Conservation (phyloP, 1,140 invertebrate species). For the Drosophila littoralis region DNA sequence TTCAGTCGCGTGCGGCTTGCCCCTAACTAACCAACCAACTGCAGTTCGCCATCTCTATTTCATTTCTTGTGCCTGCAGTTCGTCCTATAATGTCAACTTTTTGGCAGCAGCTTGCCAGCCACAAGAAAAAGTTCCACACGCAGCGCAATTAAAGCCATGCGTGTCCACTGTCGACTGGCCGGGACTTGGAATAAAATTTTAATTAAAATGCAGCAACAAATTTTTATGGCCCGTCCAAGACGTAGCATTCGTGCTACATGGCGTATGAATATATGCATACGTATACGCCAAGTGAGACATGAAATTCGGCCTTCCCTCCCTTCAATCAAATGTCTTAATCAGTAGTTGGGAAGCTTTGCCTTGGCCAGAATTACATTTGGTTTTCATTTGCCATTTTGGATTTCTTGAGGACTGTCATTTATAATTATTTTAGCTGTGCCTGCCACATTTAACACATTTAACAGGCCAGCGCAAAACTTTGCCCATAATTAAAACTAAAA, state of each 20-base stretch:
- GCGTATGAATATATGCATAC: slow-evolving; percentile 49
- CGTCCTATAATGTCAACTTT: slow-evolving; percentile 63
- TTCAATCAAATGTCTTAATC: not conserved
- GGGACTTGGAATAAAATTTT: slow-evolving; percentile 57
- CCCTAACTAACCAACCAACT: not conserved
- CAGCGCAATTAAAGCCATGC: slow-evolving; percentile 68
- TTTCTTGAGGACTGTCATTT: slow-evolving; percentile 43
- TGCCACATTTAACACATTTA: slow-evolving; percentile 63
- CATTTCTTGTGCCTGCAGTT: slow-evolving; percentile 15
- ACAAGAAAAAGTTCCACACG: slow-evolving; percentile 15
- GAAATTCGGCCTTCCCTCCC: not conserved
- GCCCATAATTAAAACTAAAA: slow-evolving; percentile 75
- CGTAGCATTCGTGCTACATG: slow-evolving; percentile 51
- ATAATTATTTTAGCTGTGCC: slow-evolving; percentile 59
- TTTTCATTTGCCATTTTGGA: not conserved
- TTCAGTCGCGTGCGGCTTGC: slow-evolving; percentile 47
- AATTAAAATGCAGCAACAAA: slow-evolving; percentile 53
- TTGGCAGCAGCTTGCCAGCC: slow-evolving; percentile 24
- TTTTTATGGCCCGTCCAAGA: slow-evolving; percentile 33
- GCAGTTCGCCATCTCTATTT: slow-evolving; percentile 8
- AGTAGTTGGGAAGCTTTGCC: not conserved
- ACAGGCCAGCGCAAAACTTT: slow-evolving; percentile 67
- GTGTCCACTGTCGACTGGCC: slow-evolving; percentile 48
- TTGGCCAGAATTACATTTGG: not conserved
- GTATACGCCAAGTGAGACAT: not conserved